A percentile compares a stretch with the other conserved stretches of the same genome.
Evolutionary conservation across 2,113 vertebrate species (phyloP).

Genomic region (Cariama cristata): DNA sequence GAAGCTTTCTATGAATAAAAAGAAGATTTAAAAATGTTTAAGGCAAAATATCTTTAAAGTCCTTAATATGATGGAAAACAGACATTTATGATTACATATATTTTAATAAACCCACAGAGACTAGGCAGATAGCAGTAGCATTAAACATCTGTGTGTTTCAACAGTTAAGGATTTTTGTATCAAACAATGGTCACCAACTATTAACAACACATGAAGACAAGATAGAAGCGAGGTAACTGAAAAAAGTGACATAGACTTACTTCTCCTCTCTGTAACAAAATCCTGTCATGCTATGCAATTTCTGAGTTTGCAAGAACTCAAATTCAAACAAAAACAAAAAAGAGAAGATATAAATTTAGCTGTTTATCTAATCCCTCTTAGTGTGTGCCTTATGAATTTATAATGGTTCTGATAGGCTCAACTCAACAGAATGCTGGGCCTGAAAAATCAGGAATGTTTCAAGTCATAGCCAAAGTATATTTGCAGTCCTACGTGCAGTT

Average conservation of each 20-base stretch:
- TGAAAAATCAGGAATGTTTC: constrained; percentile 9
- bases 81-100: not conserved
- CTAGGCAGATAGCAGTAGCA: not conserved
- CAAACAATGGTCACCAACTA: not conserved
- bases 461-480: not conserved
- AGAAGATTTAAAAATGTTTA: not conserved
- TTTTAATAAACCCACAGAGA: not conserved
- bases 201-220: not conserved
- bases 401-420: not conserved
- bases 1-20: not conserved
- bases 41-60: not conserved
- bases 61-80: not conserved
- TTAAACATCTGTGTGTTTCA: not conserved
- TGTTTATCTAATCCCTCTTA: not conserved
- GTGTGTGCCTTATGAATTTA: not conserved
- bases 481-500: not conserved
- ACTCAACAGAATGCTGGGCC: not conserved
- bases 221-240: not conserved
- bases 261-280: not conserved
- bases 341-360: not conserved
- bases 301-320: not conserved
- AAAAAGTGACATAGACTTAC: not conserved
- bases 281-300: not conserved
- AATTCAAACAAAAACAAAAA: not conserved
- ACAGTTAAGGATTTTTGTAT: not conserved